Base-by-base conservation (phyloP, 2,113 vertebrate genomes). In the Chionis minor region DNA sequence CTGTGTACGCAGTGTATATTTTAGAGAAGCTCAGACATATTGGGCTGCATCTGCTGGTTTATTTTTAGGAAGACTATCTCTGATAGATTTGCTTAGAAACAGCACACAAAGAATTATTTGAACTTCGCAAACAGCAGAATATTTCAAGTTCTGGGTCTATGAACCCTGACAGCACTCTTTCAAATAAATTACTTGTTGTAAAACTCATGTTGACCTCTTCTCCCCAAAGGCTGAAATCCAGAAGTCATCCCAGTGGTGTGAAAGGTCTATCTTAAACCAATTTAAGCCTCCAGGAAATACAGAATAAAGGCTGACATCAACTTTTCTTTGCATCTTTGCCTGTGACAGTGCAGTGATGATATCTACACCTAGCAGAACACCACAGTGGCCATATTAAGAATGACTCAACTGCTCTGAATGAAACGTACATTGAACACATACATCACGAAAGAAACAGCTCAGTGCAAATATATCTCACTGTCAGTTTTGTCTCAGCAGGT, bases 71-170 rank as follows among this genome's bases (percentile, higher is more conserved):
- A 67, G 56, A 86, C 3, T 2, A 92, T 81, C 38, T 80, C 62
- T 3, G 1, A 75, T 90, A 71, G 81, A 83, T 83, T 92, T 93
- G 71, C 92, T 95, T 59, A 62, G 90, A 93, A 94, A 73, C 88
- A 81, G 86, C 72, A 66, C 42, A 71, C 10, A 33, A 82, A 77
- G 74, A 86, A 95, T 87, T 73, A 70, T 11, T 44, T 94, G 88
- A 96, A 94, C 94, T 94, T 95, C 96, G 87, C 84, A 88, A 91
- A 92, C 65, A 96, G 65, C 65, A 94, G 70, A 87, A 55, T 82
- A 92, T 93, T 95, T 82, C 89, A 69, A 78, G 27, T 84, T 82
- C 44, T 74, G 78, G 19, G 79, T 67, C 69, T 65, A 21, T 35
- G 80, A 89, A 74, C 55, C 32, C 49, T 73, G 23, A 55, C 78